These are phyloP conservation scores for Lysiphlebus fabarum DNA, from an alignment of 1,140 invertebrate species.

Conservation along the genomic window DNA sequence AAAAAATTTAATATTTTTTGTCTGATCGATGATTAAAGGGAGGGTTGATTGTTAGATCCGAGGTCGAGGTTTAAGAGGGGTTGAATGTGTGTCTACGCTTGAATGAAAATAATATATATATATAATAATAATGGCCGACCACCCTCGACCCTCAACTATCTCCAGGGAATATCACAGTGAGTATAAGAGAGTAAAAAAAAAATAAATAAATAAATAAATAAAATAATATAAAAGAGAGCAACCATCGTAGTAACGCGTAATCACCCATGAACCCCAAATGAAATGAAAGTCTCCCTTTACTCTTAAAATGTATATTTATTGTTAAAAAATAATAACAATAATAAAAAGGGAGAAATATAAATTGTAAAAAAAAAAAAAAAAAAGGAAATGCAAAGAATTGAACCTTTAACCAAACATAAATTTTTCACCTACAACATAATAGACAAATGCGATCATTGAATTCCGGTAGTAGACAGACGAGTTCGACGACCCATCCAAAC, in stretches of 20 bases:
- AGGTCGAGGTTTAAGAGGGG: no score
- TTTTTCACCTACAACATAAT: slow-evolving; percentile 11
- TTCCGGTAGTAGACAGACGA: slow-evolving; percentile 8
- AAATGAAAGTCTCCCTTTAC: neutral
- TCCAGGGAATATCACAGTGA: neutral
- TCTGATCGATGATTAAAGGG: slow-evolving; percentile 21
- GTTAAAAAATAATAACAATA: neutral
- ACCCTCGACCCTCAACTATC: neutral
- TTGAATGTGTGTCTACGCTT: no score
- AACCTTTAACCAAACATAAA: slow-evolving; percentile 6
- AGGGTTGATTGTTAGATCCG: no score
- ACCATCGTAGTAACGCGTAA: no score
- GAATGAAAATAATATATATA: slow-evolving; percentile 7
- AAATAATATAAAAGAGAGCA: slow-evolving; percentile 2
- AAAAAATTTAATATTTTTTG: no score
- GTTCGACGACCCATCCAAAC: slow-evolving; percentile 5
- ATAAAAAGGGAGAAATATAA: neutral
- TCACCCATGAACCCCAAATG: slow-evolving; percentile 19
- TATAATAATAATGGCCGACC: slow-evolving; percentile 13
- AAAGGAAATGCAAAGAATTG: slow-evolving; percentile 1
- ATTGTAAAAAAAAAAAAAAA: neutral
- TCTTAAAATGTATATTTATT: no score
- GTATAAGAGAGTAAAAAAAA: neutral
- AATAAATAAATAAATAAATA: neutral
- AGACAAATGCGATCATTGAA: slow-evolving; percentile 19